Percentiles rank a stretch among this genome's conserved stretches.
Conservation (phyloP, 2,113 vertebrate species). For the Protomyctophum bolini region DNA sequence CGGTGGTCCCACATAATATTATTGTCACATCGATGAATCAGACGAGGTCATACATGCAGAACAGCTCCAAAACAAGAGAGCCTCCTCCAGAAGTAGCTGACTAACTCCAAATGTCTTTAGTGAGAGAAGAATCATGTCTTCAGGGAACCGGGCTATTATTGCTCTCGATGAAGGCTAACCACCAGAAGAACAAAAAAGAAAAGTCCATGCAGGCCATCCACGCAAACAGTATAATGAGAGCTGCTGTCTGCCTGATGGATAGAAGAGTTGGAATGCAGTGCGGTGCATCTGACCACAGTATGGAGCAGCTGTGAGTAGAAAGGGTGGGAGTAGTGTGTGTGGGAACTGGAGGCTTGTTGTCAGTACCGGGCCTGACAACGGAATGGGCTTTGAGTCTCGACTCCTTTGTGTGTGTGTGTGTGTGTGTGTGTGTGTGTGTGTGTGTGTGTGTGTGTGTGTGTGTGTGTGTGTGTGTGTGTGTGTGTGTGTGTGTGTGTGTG, state of each 20-base stretch:
- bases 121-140: constrained; percentile 5
- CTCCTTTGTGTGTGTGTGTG: not conserved
- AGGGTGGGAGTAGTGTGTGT: constrained; percentile 28
- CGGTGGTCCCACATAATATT: constrained; percentile 36
- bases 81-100: constrained; percentile 24
- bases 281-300: constrained; percentile 35
- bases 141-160: not conserved
- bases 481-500: not conserved
- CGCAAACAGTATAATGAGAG: constrained; percentile 37
- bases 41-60: constrained; percentile 17
- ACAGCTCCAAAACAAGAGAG: not conserved
- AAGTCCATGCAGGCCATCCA: constrained; percentile 1
- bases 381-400: not conserved
- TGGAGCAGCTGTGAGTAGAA: constrained; percentile 45
- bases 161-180: constrained; percentile 32
- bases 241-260: constrained; percentile 46
- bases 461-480: not conserved
- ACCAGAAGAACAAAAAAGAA: not conserved
- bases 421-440: not conserved
- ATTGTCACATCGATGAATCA: constrained; percentile 57
- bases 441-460: not conserved
- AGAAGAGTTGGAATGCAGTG: constrained; percentile 30
- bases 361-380: constrained; percentile 7
- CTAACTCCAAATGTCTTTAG: constrained; percentile 25
- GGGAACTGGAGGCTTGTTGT: constrained; percentile 30